Evolutionary conservation across 2,888 invertebrate species (phyloP).

Genomic region (Halictus ligatus): DNA sequence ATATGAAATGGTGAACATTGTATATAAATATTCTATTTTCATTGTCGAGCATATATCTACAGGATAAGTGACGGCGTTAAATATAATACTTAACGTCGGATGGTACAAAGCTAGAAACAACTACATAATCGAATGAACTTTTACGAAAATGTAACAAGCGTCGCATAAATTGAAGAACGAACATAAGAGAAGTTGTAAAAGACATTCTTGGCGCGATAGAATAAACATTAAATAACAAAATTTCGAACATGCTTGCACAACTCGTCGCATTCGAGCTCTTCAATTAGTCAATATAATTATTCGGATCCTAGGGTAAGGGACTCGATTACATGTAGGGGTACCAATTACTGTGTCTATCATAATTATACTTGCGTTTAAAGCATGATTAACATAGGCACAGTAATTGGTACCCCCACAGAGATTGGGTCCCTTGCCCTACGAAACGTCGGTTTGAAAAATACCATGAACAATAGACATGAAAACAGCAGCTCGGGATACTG

Average conservation of each 20-base stretch:
- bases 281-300: conserved; percentile 42
- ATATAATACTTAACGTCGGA: too few species aligned
- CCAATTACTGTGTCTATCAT: too few species aligned
- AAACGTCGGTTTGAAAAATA: background rate
- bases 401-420: too few species aligned
- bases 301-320: background rate
- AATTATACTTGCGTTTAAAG: too few species aligned
- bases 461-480: background rate
- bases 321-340: too few species aligned
- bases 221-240: background rate
- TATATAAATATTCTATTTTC: conserved; percentile 5
- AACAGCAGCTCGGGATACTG: background rate
- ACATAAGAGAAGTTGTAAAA: conserved; percentile 13
- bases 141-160: background rate
- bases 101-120: too few species aligned
- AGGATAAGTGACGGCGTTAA: background rate
- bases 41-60: conserved; percentile 23
- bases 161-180: conserved; percentile 41
- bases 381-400: too few species aligned
- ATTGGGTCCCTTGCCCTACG: background rate
- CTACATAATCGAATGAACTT: background rate
- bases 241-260: background rate
- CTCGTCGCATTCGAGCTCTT: conserved; percentile 15
- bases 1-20: background rate
- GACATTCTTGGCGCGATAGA: too few species aligned